These are phyloP conservation scores for Eupithecia tripunctaria DNA, from an alignment of 2,888 invertebrate species.

Conservation along the genomic window DNA sequence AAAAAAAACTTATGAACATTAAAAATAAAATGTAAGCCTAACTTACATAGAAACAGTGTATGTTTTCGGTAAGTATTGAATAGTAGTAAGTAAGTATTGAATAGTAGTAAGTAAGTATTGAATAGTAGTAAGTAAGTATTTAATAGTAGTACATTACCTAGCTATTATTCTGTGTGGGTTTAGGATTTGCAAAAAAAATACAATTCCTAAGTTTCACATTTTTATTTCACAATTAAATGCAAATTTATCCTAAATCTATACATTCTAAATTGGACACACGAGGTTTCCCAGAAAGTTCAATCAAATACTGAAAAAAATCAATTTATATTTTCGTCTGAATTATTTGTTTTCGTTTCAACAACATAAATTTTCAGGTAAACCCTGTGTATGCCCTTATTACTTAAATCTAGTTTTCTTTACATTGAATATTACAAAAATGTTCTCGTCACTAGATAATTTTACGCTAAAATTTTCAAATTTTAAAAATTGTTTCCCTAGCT, in stretches of 20 bases:
- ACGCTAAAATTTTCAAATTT: neutral
- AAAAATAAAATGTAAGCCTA: neutral
- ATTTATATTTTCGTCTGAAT: neutral
- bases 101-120: neutral
- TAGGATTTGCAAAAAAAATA: neutral
- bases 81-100: neutral
- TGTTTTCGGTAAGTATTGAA: neutral
- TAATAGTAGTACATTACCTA: neutral
- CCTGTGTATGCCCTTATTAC: neutral
- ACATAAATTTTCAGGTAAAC: neutral
- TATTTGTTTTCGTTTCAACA: neutral
- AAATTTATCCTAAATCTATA: slow-evolving; percentile 10
- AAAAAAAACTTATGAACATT: neutral
- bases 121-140: too few species aligned
- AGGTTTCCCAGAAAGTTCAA: neutral
- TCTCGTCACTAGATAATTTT: neutral
- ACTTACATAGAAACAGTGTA: neutral
- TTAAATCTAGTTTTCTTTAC: neutral
- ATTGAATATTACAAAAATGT: neutral
- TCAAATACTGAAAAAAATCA: neutral
- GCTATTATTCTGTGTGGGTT: neutral
- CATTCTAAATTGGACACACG: neutral
- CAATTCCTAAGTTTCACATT: neutral
- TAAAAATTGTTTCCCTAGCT: neutral
- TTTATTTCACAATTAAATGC: slow-evolving; percentile 11